Evolutionary conservation across 1,140 invertebrate genomes (phyloP), one percentile per base, ranked within the genome.

Genomic region (Camponotus vicinus): DNA sequence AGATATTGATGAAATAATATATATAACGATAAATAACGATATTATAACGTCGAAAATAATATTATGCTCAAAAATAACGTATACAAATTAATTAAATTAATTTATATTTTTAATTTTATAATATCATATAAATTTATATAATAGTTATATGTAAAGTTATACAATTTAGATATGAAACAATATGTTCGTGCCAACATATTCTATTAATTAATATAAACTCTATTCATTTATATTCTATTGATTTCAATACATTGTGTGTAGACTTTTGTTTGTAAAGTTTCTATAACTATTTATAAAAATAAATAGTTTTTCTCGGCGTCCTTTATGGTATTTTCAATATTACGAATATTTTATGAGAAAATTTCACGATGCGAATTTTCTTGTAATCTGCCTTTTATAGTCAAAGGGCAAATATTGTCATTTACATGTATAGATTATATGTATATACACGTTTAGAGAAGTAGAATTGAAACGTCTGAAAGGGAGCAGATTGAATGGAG

Each of bases 391-490:
- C 37, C 64, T 78, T 78, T 37, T 55, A 79, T 15, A 34, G 2
- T 67, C 4, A 37, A 55, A 69, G 18, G 5, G 4, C 67, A 55
- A 79, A 79, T 42, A 55, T 69, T n/a, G 45, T 69, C 52, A 52
- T 52, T 59, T 1, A 57, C 57, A 40, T 15, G 2, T 27, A 27
- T 27, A 27, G 0, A 27, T 27, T 27, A 27, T 27, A 27, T 27
- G 27, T 27, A 21, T 21, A 76, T 15, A 18, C 15, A 8, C 5
- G 8, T 3, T 32, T 64, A 49, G 11, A 64, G 59, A 27, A 27
- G 37, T 37, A 52, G 32, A 66, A 66, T 67, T 52, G 76, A 79
- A 67, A 67, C 13, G 18, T 55, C 1, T 79, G 8, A 79, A 52
- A 67, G 61, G 2, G 11, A 5, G 32, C 32, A 55, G 13, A 79